A percentile compares a stretch with the other conserved stretches of the same genome.
phyloP scores from a whole-genome alignment of 2,888 invertebrate genomes.

The Rhaphigaster nebulosa region DNA sequence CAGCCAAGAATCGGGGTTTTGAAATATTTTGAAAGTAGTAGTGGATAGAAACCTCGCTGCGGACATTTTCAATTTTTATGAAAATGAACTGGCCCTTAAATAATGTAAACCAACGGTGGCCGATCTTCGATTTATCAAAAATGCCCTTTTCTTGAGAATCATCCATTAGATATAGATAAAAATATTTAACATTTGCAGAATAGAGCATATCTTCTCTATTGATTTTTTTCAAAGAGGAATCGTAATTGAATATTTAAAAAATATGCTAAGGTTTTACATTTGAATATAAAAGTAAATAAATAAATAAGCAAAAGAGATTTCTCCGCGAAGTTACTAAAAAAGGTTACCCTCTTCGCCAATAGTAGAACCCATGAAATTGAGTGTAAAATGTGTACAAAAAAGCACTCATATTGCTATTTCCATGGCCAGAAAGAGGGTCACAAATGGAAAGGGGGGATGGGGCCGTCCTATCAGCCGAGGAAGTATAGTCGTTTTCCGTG shows the following conservation, averaged over 20 bases:
- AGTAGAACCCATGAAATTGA: slow-evolving; percentile 36
- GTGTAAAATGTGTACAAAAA: slow-evolving; percentile 18
- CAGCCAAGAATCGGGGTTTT: too few species aligned
- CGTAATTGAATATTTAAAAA: background rate
- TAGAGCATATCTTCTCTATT: too few species aligned
- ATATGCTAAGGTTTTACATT: background rate
- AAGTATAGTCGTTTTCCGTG: slow-evolving; percentile 41
- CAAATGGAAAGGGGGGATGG: background rate
- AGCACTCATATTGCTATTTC: slow-evolving; percentile 24
- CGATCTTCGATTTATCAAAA: too few species aligned
- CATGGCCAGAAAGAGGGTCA: slow-evolving; percentile 11
- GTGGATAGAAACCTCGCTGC: too few species aligned
- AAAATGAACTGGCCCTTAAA: too few species aligned
- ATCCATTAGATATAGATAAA: too few species aligned
- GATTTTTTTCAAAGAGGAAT: background rate
- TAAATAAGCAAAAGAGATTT: background rate
- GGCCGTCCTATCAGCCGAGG: slow-evolving; percentile 9
- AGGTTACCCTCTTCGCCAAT: background rate
- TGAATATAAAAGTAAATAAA: background rate
- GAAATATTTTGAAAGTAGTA: too few species aligned
- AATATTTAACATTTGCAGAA: too few species aligned
- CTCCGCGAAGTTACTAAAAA: background rate
- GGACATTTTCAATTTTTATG: too few species aligned
- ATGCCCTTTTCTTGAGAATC: too few species aligned
- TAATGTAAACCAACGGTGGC: too few species aligned